Percentiles rank a stretch among this genome's conserved stretches.
Conservation (phyloP, 2,888 invertebrate genomes). For the Catocala sponsa region DNA sequence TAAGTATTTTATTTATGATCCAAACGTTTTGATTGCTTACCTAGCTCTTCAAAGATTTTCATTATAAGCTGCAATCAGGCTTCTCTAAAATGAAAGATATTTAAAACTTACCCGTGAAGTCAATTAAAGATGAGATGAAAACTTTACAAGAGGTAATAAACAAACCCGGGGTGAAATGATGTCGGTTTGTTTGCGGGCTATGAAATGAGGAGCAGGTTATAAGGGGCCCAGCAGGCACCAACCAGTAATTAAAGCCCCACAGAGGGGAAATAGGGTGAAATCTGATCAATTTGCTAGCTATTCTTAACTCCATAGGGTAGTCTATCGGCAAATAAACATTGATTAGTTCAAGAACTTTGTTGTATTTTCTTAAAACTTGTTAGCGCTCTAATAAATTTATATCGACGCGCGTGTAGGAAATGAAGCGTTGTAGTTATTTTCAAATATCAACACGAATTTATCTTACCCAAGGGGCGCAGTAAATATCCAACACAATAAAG, state of each 20-base stretch:
- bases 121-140: conserved; percentile 70
- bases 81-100: conserved; percentile 51
- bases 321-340: conserved; percentile 63
- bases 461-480: conserved; percentile 71
- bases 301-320: conserved; percentile 71
- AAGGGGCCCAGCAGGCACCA: conserved; percentile 68
- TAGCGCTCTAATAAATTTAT: conserved; percentile 16
- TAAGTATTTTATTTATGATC: not conserved
- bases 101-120: conserved; percentile 66
- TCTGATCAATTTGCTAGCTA: conserved; percentile 83
- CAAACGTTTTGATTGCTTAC: conserved; percentile 23
- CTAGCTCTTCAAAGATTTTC: conserved; percentile 30
- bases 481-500: conserved; percentile 80
- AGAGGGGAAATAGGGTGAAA: conserved; percentile 76
- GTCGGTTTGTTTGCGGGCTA: conserved; percentile 84
- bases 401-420: conserved; percentile 23
- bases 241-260: conserved; percentile 83
- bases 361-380: conserved; percentile 6
- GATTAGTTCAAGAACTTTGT: conserved; percentile 58
- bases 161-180: conserved; percentile 76
- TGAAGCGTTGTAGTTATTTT: conserved; percentile 58
- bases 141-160: conserved; percentile 76
- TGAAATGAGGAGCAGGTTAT: conserved; percentile 75
- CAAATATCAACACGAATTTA: conserved; percentile 72
- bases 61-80: conserved; percentile 25